phyloP scores from a whole-genome alignment of 2,113 vertebrate genomes.

The Paratilapia polleni region DNA sequence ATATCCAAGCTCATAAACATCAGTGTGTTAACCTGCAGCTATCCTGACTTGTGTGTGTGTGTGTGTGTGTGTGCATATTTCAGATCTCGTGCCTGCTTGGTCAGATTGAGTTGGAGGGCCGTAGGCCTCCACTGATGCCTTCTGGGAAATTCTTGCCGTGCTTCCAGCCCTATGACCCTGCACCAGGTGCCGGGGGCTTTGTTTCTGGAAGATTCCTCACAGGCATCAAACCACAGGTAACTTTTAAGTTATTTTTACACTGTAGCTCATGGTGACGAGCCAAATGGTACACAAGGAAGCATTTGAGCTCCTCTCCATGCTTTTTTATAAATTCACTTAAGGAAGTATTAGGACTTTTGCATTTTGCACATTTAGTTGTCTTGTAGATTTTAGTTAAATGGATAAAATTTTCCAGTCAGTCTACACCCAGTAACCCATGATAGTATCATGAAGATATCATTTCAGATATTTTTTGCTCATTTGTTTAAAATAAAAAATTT shows the following conservation, averaged over 20 bases:
- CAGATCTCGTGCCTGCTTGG: constrained; percentile 97
- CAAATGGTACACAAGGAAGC: not conserved
- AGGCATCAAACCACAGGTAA: constrained; percentile 92
- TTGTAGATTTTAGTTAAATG: not conserved
- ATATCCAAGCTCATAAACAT: not conserved
- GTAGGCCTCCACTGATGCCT: constrained; percentile 94
- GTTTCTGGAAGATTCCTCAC: constrained; percentile 96
- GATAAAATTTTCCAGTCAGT: too few species aligned
- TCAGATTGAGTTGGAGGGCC: constrained; percentile 96
- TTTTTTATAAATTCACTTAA: not conserved
- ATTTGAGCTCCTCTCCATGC: not conserved
- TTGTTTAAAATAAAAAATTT: too few species aligned
- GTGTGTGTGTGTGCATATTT: not conserved
- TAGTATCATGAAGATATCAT: too few species aligned
- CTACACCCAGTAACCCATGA: too few species aligned
- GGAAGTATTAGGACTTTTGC: not conserved
- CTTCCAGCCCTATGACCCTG: constrained; percentile 92
- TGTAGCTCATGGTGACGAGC: not conserved
- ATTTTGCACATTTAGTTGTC: not conserved
- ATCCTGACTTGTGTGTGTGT: not conserved
- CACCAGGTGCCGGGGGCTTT: constrained; percentile 92
- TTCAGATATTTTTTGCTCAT: too few species aligned
- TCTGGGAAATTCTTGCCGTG: constrained; percentile 96
- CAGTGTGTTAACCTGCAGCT: not conserved
- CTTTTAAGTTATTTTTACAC: not conserved